These are phyloP conservation scores for Rhipidura dahli DNA, from an alignment of 2,113 vertebrate genomes.

Conservation along the genomic window DNA sequence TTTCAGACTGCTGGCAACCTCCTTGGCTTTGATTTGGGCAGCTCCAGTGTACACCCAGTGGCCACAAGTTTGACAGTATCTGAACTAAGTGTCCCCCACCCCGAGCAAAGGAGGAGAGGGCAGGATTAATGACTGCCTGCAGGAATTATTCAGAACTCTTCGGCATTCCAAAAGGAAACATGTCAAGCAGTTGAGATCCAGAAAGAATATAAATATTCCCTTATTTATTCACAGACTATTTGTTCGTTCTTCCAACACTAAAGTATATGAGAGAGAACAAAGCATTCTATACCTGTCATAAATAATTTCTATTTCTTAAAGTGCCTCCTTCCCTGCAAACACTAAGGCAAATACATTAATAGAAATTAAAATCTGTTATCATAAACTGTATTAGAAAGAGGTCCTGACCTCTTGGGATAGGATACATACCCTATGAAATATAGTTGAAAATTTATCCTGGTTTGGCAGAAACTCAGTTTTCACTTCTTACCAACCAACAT, in stretches of 20 bases:
- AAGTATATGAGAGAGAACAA: constrained; percentile 25
- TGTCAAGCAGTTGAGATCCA: not conserved
- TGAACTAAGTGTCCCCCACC: not conserved
- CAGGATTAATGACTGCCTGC: constrained; percentile 14
- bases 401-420: constrained; percentile 10
- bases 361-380: constrained; percentile 34
- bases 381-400: constrained; percentile 36
- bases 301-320: constrained; percentile 26
- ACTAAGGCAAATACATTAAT: not conserved
- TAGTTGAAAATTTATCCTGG: not conserved
- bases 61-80: not conserved
- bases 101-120: not conserved
- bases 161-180: constrained; percentile 39
- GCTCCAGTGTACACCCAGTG: not conserved
- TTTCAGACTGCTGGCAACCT: not conserved
- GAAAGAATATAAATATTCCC: constrained; percentile 42
- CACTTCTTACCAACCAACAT: not conserved
- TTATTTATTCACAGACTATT: constrained; percentile 52
- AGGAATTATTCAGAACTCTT: constrained; percentile 40
- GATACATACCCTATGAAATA: constrained; percentile 4
- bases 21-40: not conserved
- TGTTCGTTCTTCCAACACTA: constrained; percentile 28
- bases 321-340: not conserved
- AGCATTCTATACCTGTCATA: constrained; percentile 10
- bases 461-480: constrained; percentile 34